phyloP scores from a whole-genome alignment of 2,113 vertebrate species.

The Psophia crepitans region DNA sequence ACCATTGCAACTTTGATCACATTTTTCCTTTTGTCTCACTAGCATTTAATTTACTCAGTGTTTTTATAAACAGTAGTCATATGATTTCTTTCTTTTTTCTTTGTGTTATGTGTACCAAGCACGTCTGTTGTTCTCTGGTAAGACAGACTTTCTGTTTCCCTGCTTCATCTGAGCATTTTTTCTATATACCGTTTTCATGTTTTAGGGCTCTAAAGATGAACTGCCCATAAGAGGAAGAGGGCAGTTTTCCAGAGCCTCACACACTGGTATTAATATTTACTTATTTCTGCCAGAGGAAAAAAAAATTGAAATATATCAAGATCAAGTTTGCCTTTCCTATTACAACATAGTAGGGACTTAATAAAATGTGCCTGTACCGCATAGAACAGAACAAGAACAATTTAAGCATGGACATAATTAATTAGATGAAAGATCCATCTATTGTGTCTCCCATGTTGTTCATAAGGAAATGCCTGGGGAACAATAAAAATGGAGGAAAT shows the following conservation, averaged over 20 bases:
- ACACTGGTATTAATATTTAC: background rate
- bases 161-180: background rate
- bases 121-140: background rate
- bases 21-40: background rate
- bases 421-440: background rate
- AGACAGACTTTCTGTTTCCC: background rate
- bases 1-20: background rate
- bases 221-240: background rate
- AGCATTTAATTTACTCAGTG: background rate
- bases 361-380: background rate
- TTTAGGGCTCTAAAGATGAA: background rate
- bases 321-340: background rate
- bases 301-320: background rate
- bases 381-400: background rate
- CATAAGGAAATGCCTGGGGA: background rate
- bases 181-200: background rate
- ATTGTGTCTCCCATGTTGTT: background rate
- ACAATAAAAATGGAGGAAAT: background rate
- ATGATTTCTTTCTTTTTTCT: background rate
- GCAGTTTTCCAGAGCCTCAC: background rate
- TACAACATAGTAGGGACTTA: background rate
- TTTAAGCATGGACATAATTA: background rate
- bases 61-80: background rate
- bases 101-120: background rate
- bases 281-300: background rate